Percentiles rank a stretch among this genome's conserved stretches.
Conservation (phyloP, 2,888 invertebrate species). For the Cataglyphis altisquamis region DNA sequence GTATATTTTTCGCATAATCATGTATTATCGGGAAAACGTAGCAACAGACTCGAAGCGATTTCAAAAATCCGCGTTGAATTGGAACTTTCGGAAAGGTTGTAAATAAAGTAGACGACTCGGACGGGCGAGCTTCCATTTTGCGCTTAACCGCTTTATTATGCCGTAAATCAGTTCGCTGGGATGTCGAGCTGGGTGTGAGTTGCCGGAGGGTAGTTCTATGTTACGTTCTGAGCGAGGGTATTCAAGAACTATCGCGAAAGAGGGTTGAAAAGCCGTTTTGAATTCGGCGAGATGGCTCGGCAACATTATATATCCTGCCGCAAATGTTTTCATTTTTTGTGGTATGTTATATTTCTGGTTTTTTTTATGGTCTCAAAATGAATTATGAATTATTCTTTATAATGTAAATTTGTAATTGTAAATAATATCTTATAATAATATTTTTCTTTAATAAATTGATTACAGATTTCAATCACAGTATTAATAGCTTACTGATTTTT, state of each 20-base stretch:
- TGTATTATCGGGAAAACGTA: slow-evolving; percentile 41
- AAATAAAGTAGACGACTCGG: slow-evolving; percentile 77
- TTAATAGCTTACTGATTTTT: not conserved
- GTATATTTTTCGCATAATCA: slow-evolving; percentile 10
- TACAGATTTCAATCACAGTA: not conserved
- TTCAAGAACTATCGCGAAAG: slow-evolving; percentile 30
- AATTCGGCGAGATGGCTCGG: not conserved
- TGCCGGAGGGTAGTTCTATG: slow-evolving; percentile 50
- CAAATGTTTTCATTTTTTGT: not conserved
- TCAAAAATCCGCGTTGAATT: slow-evolving; percentile 76
- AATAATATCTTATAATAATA: not conserved
- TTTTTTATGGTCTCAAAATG: not conserved
- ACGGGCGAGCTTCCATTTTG: slow-evolving; percentile 67
- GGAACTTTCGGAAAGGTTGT: slow-evolving; percentile 77
- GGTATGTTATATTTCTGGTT: not conserved
- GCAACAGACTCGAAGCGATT: slow-evolving; percentile 58
- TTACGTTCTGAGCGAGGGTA: slow-evolving; percentile 23
- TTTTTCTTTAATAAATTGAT: not conserved
- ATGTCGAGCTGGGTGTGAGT: slow-evolving; percentile 26
- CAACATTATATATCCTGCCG: not conserved
- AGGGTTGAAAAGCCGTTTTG: not conserved
- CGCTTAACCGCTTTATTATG: slow-evolving; percentile 79
- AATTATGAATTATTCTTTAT: not conserved
- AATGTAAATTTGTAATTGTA: slow-evolving; percentile 6
- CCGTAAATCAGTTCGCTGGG: slow-evolving; percentile 74